Percentiles rank a stretch among this genome's conserved stretches.
Evolutionary conservation across 2,797 vertebrate genomes (phyloP).

Genomic region (Lacerta agilis): DNA sequence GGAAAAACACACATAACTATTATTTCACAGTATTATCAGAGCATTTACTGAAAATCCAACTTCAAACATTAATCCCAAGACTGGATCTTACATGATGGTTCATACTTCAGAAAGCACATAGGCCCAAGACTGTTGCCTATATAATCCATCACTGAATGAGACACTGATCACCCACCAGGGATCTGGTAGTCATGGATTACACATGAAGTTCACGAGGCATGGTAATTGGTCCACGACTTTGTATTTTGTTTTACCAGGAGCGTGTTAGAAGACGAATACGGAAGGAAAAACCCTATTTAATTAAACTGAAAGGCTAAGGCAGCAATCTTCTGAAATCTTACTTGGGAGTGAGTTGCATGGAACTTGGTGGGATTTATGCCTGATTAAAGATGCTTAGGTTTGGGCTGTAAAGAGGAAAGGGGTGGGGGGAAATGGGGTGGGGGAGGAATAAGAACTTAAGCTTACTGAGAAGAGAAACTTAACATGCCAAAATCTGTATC

Average conservation of each 20-base stretch:
- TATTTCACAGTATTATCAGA: slow-evolving; percentile 12
- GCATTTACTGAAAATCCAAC: background rate
- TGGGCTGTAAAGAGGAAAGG: background rate
- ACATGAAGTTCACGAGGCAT: background rate
- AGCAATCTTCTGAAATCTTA: slow-evolving; percentile 1
- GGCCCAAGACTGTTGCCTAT: rapidly evolving
- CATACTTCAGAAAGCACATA: background rate
- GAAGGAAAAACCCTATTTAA: background rate
- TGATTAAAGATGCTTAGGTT: slow-evolving; percentile 13
- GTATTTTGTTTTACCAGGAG: background rate
- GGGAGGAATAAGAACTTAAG: background rate
- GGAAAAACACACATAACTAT: slow-evolving; percentile 13
- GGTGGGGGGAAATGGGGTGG: background rate
- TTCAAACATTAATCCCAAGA: slow-evolving; percentile 16
- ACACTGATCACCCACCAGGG: background rate
- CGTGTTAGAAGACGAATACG: background rate
- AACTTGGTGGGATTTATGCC: background rate
- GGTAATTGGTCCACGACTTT: background rate
- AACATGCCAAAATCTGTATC: background rate
- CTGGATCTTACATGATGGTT: background rate
- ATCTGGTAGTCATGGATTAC: background rate
- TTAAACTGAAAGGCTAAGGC: background rate
- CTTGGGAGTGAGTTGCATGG: background rate
- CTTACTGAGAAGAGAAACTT: background rate
- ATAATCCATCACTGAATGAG: background rate